Percentiles rank a stretch among this genome's conserved stretches.
phyloP scores from a whole-genome alignment of 2,888 invertebrate species.

The Arctia plantaginis region DNA sequence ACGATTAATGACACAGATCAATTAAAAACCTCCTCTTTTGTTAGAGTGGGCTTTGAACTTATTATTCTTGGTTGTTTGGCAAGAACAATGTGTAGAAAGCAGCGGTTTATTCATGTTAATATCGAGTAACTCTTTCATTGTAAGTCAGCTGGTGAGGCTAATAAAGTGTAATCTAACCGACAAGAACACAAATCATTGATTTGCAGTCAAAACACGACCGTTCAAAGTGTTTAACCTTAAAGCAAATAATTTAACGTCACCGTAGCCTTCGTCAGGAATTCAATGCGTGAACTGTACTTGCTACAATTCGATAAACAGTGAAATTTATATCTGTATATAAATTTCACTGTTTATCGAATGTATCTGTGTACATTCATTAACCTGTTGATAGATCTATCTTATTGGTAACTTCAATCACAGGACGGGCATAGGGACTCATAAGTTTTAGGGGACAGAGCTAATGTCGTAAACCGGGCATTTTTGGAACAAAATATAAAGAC shows the following conservation, averaged over 20 bases:
- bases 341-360: background rate
- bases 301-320: background rate
- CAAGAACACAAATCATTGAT: background rate
- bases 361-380: background rate
- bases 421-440: no score
- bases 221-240: conserved; percentile 4
- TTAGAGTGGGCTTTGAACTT: background rate
- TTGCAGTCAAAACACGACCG: conserved; percentile 10
- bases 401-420: background rate
- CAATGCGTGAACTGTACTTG: background rate
- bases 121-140: conserved; percentile 5
- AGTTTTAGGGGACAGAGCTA: no score
- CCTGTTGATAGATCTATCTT: background rate
- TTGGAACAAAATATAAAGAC: no score
- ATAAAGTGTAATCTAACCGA: background rate
- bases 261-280: background rate
- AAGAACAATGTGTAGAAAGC: background rate
- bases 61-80: background rate
- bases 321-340: background rate
- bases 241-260: background rate
- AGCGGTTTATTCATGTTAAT: background rate
- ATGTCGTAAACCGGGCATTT: no score
- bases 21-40: no score
- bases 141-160: background rate
- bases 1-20: no score